Conservation (phyloP, 2,888 invertebrate genomes). For the Morpho helenor region DNA sequence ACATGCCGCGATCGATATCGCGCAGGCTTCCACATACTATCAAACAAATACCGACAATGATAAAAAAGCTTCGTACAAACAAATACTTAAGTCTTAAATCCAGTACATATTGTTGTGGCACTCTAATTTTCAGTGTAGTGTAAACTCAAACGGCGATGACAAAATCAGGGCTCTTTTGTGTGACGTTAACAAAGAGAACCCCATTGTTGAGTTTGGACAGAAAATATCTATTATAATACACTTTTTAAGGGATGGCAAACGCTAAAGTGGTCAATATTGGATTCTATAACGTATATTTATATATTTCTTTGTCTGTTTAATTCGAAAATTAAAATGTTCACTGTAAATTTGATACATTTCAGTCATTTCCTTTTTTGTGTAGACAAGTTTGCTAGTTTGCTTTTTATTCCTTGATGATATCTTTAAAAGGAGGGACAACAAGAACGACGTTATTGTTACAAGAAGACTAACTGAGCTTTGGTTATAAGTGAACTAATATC, state of each 20-base stretch:
- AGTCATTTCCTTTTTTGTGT: no score
- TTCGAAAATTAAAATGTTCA: no score
- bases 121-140: constrained; percentile 76
- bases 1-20: constrained; percentile 71
- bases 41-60: constrained; percentile 60
- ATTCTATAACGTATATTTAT: not conserved
- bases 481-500: no score
- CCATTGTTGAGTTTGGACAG: constrained; percentile 54
- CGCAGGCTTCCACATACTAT: constrained; percentile 54
- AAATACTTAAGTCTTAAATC: constrained; percentile 46
- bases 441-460: no score
- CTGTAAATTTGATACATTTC: no score
- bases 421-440: no score
- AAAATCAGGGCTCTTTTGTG: constrained; percentile 55
- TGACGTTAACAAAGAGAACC: constrained; percentile 57
- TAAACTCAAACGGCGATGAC: constrained; percentile 73
- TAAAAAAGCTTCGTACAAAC: constrained; percentile 53
- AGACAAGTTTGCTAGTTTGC: no score
- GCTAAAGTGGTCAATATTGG: constrained; percentile 53
- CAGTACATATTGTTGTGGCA: constrained; percentile 64
- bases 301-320: no score
- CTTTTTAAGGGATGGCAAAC: constrained; percentile 45
- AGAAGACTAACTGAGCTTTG: no score
- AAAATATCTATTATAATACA: constrained; percentile 46
- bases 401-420: no score